Base-by-base conservation (phyloP, 2,113 vertebrate species). In the Toxotes chatareus region DNA sequence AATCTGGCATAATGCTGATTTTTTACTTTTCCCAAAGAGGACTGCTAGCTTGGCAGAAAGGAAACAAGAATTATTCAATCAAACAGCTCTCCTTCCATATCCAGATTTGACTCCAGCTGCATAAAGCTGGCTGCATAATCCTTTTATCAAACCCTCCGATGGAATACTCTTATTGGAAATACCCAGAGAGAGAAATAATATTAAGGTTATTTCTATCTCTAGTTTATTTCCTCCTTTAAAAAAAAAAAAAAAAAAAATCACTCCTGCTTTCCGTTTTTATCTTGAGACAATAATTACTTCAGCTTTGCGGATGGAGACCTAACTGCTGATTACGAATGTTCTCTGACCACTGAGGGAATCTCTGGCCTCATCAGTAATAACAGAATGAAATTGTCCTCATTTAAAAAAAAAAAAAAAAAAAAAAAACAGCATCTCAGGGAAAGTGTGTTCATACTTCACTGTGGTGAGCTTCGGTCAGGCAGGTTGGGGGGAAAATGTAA, bases 11-110 rank as follows among this genome's bases (percentile, higher is more conserved):
- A 94, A 94, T 94, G 93, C 94, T 95, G 94, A 95, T 93, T 94
- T 93, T 87, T 76, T 74, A 85, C 92, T 94, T 93, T 89, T 76
- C 75, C 87, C 90, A 86, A 93, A 94, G 86, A 92, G 86, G 94
- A 94, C 87, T 95, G 95, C 94, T 82, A 87, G 90, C 85, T 70
- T 90, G 91, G 94, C 94, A 93, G 90, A 96, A 95, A 93, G 93
- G 93, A 95, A 95, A 95, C 94, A 94, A 92, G 94, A 95, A 95
- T 95, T 95, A 94, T 94, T 95, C 82, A 94, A 94, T 96, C 93
- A 94, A 90, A 93, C 91, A 86, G 92, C 91, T 91, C 90, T 93
- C 86, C 90, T 79, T 90, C 92, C 91, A 89, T 81, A 93, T 93
- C 92, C 94, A 95, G 92, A 95, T 95, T 95, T 91, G 81, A 94